Percentiles rank a stretch among this genome's conserved stretches.
Evolutionary conservation across 2,113 vertebrate species (phyloP).

Genomic region (Papio anubis): DNA sequence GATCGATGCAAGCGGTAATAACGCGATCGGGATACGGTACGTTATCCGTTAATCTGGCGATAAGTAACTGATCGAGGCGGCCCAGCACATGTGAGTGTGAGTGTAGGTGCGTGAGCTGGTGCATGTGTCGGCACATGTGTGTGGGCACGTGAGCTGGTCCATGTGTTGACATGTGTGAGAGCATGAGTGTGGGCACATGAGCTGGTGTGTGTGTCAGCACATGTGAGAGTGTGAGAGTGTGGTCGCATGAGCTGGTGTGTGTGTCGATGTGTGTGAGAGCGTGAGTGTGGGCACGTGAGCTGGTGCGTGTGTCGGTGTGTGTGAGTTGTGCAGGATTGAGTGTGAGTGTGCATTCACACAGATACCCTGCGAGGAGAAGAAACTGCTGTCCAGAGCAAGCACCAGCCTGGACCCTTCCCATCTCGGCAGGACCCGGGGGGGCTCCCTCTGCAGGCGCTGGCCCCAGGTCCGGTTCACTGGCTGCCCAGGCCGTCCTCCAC

Average conservation of each 20-base stretch:
- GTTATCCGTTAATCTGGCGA: too few relatives aligned
- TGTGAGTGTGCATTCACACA: rapidly evolving
- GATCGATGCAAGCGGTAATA: too few relatives aligned
- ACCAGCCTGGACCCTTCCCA: background rate
- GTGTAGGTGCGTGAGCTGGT: rapidly evolving
- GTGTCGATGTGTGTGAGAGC: too few relatives aligned
- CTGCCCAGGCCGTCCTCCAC: background rate
- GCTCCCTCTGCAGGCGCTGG: too few relatives aligned
- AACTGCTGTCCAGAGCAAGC: background rate
- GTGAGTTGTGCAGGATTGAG: rapidly evolving
- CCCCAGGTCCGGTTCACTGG: rapidly evolving
- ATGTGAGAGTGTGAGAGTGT: too few relatives aligned
- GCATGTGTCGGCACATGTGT: rapidly evolving
- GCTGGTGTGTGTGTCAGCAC: too few relatives aligned
- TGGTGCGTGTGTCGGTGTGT: rapidly evolving
- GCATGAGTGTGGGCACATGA: too few relatives aligned
- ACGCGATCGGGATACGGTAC: too few relatives aligned
- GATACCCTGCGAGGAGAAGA: background rate
- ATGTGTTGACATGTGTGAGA: too few relatives aligned
- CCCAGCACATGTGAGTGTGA: rapidly evolving
- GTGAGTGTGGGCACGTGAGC: rapidly evolving
- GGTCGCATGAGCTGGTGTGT: rapidly evolving
- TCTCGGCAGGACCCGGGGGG: background rate
- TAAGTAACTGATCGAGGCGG: too few relatives aligned
- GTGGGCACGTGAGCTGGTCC: rapidly evolving